Evolutionary conservation across 2,888 invertebrate species (phyloP), one percentile per base, ranked within the genome.

Genomic region (Mythimna impura): DNA sequence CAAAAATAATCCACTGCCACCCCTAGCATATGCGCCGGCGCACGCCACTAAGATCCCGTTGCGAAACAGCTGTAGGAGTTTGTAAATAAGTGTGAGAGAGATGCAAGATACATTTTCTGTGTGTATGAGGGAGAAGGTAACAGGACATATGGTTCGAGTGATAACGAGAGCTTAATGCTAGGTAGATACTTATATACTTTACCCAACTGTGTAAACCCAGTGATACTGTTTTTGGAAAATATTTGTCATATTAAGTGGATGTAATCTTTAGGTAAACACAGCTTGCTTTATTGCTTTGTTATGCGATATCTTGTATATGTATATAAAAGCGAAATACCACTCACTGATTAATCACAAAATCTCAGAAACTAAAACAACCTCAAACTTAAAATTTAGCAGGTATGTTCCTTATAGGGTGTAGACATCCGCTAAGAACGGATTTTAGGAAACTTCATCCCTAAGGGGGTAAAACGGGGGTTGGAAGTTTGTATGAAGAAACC

Each of bases 31-130:
- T 85, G 89, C 88, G 89, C 89, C 72, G 81, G 91, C 93, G 91
- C 91, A 91, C 86, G 89, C 90, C 84, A 85, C 78, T 65, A 66
- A 79, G 85, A 90, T 94, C 93, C 94, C 94, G 94, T 94, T 94
- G 90, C 92, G 88, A 90, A 94, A 94, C 94, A 94, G 94, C 94
- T 94, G 94, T 91, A 82, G 65, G 25, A 89, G 90, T 90, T 89
- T 88, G 86, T 91, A 88, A 88, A 91, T 88, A 88, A 73, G 90
- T 71, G 73, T 22, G 87, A 92, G 71, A 64, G 88, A 86, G 89
- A 92, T 20, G 78, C 78, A 63, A 64, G 30, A 71, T 66, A 36
- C 20, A 14, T 52, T 10, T 58, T 52, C 14, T 17, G 7, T 20
- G 10, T 1, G 87, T 60, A 17, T 76, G 83, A 89, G 47, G 14